These are phyloP conservation scores for Notamacropus eugenii DNA, from an alignment of 2,797 vertebrate genomes.

Conservation along the genomic window DNA sequence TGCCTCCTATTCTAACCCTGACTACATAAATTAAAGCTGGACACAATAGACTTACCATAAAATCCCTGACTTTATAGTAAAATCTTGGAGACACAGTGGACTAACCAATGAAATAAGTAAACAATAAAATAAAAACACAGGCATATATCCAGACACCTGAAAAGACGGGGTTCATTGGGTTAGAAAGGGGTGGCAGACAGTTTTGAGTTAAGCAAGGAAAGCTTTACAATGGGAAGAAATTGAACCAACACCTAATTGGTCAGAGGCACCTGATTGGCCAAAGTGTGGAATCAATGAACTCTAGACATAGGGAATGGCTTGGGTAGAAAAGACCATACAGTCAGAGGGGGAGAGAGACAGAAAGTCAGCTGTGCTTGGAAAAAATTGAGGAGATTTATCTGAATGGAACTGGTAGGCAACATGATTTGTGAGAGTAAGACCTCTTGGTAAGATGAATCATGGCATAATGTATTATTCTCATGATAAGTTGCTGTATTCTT, in stretches of 20 bases:
- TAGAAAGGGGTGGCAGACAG: neutral
- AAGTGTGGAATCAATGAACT: neutral
- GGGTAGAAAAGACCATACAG: neutral
- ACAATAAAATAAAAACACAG: neutral
- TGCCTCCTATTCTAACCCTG: too few relatives aligned
- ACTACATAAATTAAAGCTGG: neutral
- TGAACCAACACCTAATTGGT: neutral
- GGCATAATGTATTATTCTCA: neutral
- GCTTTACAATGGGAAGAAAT: slow-evolving; percentile 11
- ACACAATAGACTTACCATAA: neutral
- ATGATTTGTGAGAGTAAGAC: neutral
- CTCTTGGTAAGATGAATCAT: neutral
- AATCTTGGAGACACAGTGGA: neutral
- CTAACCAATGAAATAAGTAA: slow-evolving; percentile 12
- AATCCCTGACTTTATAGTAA: neutral
- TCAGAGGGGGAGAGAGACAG: neutral
- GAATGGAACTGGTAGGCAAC: neutral
- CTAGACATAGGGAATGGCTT: neutral
- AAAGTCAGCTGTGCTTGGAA: neutral
- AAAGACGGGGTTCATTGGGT: neutral
- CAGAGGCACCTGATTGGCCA: neutral
- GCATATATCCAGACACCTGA: neutral
- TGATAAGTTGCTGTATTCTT: too few relatives aligned
- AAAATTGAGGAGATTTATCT: neutral
- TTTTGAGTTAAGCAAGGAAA: neutral